Evolutionary conservation across 2,113 vertebrate genomes (phyloP).

Genomic region (Anolis sagrei): DNA sequence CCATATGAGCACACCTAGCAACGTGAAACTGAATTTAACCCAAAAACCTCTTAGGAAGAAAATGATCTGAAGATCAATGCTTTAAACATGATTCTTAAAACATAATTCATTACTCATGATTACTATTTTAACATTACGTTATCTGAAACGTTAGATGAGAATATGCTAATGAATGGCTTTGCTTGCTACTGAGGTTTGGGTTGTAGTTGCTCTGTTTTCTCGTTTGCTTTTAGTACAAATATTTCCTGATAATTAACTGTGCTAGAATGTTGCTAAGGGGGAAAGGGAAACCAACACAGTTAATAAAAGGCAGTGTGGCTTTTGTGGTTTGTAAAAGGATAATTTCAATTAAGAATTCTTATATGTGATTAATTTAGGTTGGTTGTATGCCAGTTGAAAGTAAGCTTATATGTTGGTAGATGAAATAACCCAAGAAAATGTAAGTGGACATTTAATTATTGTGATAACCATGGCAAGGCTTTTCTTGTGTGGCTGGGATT

Average conservation of each 20-base stretch:
- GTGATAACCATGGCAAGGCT: background rate
- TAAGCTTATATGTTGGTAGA: slow-evolving; percentile 4
- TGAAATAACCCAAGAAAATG: background rate
- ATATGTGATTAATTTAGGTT: slow-evolving; percentile 1
- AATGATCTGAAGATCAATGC: slow-evolving; percentile 15
- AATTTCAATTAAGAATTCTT: background rate
- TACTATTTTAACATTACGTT: no score
- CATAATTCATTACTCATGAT: no score
- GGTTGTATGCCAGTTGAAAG: background rate
- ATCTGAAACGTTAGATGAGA: background rate
- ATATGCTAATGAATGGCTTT: slow-evolving; percentile 40
- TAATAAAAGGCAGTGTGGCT: slow-evolving; percentile 16
- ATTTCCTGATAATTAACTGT: slow-evolving; percentile 45
- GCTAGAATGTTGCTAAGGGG: slow-evolving; percentile 29
- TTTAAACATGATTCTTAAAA: no score
- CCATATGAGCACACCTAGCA: slow-evolving; percentile 13
- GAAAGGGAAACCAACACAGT: slow-evolving; percentile 38
- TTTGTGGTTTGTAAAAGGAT: slow-evolving; percentile 19
- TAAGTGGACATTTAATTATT: background rate
- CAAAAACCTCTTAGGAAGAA: slow-evolving; percentile 30
- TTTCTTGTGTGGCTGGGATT: background rate
- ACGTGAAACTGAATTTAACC: slow-evolving; percentile 18
- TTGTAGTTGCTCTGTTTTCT: slow-evolving; percentile 24
- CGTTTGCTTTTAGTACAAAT: slow-evolving; percentile 28
- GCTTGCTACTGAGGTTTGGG: slow-evolving; percentile 39